These are phyloP conservation scores for Pandemis cinnamomeana DNA, from an alignment of 2,888 invertebrate genomes.

Conservation along the genomic window DNA sequence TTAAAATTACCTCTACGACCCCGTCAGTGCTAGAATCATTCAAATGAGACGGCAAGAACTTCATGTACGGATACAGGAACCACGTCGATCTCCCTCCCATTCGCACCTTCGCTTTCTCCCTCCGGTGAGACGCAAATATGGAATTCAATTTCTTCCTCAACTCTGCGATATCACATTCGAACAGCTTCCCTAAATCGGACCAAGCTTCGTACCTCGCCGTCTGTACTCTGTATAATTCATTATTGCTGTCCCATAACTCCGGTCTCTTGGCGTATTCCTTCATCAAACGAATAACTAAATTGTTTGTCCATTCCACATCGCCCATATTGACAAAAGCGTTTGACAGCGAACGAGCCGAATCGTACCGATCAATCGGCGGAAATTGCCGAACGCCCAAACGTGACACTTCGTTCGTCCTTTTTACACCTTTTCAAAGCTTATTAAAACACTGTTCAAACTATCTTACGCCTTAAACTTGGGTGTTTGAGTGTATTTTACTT, in stretches of 20 bases:
- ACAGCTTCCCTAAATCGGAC: slow-evolving; percentile 63
- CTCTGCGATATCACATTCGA: slow-evolving; percentile 69
- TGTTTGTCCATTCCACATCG: slow-evolving; percentile 69
- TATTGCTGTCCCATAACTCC: slow-evolving; percentile 66
- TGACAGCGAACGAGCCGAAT: slow-evolving; percentile 6
- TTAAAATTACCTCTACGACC: slow-evolving; percentile 27
- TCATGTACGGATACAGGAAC: slow-evolving; percentile 70
- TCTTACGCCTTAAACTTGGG: no score
- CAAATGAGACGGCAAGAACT: slow-evolving; percentile 67
- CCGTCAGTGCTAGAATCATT: slow-evolving; percentile 38
- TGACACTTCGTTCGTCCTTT: background rate
- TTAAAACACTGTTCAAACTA: no score
- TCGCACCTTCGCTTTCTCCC: slow-evolving; percentile 70
- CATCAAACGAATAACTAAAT: slow-evolving; percentile 62
- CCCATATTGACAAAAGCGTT: slow-evolving; percentile 49
- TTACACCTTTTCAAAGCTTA: background rate
- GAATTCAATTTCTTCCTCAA: slow-evolving; percentile 75
- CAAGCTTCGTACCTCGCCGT: slow-evolving; percentile 70
- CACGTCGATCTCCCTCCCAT: slow-evolving; percentile 64
- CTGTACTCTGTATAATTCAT: slow-evolving; percentile 63
- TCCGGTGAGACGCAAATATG: slow-evolving; percentile 72
- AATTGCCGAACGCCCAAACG: background rate
- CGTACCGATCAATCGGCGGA: slow-evolving; percentile 4
- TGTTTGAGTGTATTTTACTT: no score
- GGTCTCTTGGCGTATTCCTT: slow-evolving; percentile 63